Conservation (phyloP, 2,113 vertebrate species). For the Herpailurus yagouaroundi region DNA sequence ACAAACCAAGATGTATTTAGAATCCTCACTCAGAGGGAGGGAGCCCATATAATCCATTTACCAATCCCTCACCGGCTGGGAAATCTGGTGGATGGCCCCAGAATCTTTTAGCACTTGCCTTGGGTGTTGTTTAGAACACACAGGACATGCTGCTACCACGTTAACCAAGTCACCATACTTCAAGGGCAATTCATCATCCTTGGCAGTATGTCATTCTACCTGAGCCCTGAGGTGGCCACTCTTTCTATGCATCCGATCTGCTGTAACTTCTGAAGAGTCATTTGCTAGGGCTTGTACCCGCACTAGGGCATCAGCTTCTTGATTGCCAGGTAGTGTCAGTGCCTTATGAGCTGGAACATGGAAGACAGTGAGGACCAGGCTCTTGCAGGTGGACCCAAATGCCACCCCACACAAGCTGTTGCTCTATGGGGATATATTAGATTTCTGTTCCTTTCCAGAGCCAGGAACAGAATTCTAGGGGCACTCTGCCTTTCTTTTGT, state of each 20-base stretch:
- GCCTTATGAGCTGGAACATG: neutral
- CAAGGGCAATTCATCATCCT: neutral
- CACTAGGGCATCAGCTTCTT: neutral
- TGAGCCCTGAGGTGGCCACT: neutral
- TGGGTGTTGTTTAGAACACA: neutral
- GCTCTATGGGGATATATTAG: neutral
- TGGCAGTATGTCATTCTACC: neutral
- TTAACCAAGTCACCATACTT: neutral
- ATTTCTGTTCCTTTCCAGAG: neutral
- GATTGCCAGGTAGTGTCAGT: neutral
- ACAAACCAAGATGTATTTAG: neutral
- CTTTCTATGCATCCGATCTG: neutral
- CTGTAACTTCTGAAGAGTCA: neutral
- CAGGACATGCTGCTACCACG: neutral
- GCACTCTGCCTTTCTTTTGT: neutral
- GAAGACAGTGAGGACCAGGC: neutral
- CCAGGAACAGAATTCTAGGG: neutral
- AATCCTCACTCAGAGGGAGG: neutral
- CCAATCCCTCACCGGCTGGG: neutral
- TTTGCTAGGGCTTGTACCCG: neutral
- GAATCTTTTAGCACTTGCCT: neutral
- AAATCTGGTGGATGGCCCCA: neutral
- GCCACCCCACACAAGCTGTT: neutral
- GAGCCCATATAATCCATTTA: neutral
- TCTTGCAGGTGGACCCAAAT: neutral